Evolutionary conservation across 2,888 invertebrate species (phyloP).

Genomic region (Rhyacophila evoluta): DNA sequence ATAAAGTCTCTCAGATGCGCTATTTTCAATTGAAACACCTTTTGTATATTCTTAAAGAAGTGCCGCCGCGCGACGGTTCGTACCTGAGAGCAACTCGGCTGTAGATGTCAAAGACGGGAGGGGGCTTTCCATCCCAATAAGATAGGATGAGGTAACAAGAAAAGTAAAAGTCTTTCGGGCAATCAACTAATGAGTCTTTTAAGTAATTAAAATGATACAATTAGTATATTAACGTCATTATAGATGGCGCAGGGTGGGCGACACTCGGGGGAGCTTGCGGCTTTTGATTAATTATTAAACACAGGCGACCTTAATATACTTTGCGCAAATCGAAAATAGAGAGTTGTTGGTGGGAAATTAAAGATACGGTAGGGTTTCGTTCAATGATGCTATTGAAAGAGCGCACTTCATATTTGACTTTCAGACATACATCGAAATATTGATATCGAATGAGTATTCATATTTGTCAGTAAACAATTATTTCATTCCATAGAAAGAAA

Average conservation of each 20-base stretch:
- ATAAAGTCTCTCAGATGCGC: background rate
- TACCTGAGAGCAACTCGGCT: conserved; percentile 7
- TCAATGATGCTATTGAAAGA: background rate
- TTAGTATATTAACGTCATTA: conserved; percentile 37
- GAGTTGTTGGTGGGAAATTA: conserved; percentile 35
- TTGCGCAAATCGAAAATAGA: conserved; percentile 30
- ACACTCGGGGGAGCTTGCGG: conserved; percentile 28
- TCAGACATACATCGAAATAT: background rate
- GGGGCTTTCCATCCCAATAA: background rate
- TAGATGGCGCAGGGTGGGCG: conserved; percentile 1
- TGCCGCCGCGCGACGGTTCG: background rate
- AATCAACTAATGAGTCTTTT: conserved; percentile 55
- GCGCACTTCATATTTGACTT: background rate
- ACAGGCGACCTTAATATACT: conserved; percentile 22
- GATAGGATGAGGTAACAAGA: conserved; percentile 29
- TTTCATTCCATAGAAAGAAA: background rate
- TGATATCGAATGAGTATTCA: background rate
- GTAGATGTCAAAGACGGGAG: conserved; percentile 43
- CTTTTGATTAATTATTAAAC: conserved; percentile 47
- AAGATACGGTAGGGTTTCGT: background rate
- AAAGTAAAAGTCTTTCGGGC: conserved; percentile 53
- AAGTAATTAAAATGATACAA: conserved; percentile 55
- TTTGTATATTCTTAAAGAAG: conserved; percentile 20
- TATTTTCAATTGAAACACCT: background rate
- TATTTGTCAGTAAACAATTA: background rate